phyloP scores from a whole-genome alignment of 2,113 vertebrate genomes.

The Eptatretus burgeri region DNA sequence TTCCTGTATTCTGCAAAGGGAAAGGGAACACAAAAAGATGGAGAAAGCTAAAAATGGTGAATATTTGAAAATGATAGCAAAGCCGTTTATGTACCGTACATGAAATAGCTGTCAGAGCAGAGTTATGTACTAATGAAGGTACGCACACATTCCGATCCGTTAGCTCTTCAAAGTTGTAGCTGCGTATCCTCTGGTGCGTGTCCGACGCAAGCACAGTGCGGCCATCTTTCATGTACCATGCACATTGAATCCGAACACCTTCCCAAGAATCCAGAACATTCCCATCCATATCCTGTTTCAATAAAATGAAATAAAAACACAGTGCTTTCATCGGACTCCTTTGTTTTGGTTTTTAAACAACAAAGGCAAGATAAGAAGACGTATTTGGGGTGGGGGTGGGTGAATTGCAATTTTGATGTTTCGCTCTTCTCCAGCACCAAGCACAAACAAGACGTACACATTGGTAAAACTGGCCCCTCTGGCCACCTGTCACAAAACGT shows the following conservation, averaged over 20 bases:
- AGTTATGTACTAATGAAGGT: background rate
- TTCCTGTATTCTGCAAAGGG: background rate
- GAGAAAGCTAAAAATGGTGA: no score
- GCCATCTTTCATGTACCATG: background rate
- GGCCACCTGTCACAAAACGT: background rate
- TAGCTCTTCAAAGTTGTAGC: slow-evolving; percentile 5
- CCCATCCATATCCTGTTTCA: slow-evolving; percentile 1
- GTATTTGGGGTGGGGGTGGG: no score
- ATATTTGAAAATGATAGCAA: no score
- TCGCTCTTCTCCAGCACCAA: no score
- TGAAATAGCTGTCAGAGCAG: no score
- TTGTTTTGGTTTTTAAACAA: no score
- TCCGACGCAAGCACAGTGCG: background rate
- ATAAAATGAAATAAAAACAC: no score
- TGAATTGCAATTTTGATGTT: no score
- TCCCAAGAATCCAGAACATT: slow-evolving; percentile 5
- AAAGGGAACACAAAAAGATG: no score
- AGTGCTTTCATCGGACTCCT: no score
- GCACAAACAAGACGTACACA: background rate
- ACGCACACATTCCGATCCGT: slow-evolving; percentile 5
- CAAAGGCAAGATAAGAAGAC: no score
- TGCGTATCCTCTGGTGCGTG: slow-evolving; percentile 5
- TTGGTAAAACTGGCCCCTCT: slow-evolving; percentile 4
- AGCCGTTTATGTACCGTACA: no score
- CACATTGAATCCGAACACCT: background rate